Evolutionary conservation across 37 sponge, comb jelly and placozoan species (phyloP).

Genomic region (Halichondria panicea): DNA sequence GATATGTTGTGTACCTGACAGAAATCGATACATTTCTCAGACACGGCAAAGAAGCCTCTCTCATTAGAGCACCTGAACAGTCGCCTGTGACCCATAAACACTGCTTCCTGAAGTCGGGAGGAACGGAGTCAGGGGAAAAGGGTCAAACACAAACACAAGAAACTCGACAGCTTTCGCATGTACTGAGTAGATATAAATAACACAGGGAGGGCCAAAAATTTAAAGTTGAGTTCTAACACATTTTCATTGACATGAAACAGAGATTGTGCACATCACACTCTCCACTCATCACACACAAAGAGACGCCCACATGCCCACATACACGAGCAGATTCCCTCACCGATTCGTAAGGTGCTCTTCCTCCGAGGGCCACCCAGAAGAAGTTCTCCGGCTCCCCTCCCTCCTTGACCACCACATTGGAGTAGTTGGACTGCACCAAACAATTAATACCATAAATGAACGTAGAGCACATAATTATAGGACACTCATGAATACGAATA

Average conservation of each 20-base stretch:
- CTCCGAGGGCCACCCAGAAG: constrained; percentile 98
- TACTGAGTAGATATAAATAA: too few species aligned
- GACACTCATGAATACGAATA: too few species aligned
- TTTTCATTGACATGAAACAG: background rate
- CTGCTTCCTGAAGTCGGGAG: constrained; percentile 57
- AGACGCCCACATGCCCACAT: constrained; percentile 11
- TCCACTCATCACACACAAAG: background rate
- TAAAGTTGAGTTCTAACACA: background rate
- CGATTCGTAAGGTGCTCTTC: constrained; percentile 46
- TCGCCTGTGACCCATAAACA: constrained; percentile 71
- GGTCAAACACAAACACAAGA: too few species aligned
- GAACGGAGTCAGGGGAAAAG: background rate
- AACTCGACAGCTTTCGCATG: too few species aligned
- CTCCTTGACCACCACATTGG: constrained; percentile 77
- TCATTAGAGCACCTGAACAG: constrained; percentile 97
- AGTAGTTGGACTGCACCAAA: constrained; percentile 59
- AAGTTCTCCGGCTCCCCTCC: constrained; percentile 93
- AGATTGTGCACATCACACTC: background rate
- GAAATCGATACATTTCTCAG: constrained; percentile 91
- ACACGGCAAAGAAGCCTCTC: constrained; percentile 92
- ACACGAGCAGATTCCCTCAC: constrained; percentile 16
- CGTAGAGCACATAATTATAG: background rate
- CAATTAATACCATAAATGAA: background rate
- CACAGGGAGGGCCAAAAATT: background rate
- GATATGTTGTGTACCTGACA: constrained; percentile 94